Base-by-base conservation (phyloP, 2,797 vertebrate genomes). In the Carduelis carduelis region DNA sequence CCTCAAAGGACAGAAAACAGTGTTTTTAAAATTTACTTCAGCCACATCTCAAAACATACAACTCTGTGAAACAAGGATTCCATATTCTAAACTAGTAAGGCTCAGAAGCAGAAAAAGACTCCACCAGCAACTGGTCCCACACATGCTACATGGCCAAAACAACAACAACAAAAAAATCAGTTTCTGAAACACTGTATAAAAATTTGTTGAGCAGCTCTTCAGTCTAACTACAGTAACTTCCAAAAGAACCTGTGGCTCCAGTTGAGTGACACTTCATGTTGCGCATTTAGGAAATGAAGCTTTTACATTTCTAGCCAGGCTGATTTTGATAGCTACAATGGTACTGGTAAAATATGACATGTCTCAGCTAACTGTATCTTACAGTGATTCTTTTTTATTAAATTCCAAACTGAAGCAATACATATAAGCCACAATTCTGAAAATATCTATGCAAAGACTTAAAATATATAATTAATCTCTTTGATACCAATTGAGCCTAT, bases 51-150 rank as follows among this genome's bases (percentile, higher is more conserved):
- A 87, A 95, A 95, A 93, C 74, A 21, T 61, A 57, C n/a, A 87
- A 91, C 68, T 93, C 89, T 32, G 65, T 90, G 72, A 92, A 91
- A 89, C n/a, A 53, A 90, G 57, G 75, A 87, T 66, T 80, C 71
- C 22, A 21, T 53, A 53, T 32, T 95, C 94, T 95, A 87, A 91
- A 89, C 81, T 93, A 83, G 16, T 81, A 77, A 95, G 94, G 91
- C 79, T 97, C 90, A 96, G 94, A 94, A 96, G 96, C 74, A 96
- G 76, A 96, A 95, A 90, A 90, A 95, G 65, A 39, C 90, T 91
- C 63, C 74, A 93, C 23, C 60, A 95, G 66, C 69, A 96, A 78
- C 96, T 95, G 65, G 88, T 82, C 85, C 84, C 70, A 95, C 6
- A 89, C 68, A 68, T 94, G 72, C 94, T 92, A 90, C 23, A 65